Percentiles rank a stretch among this genome's conserved stretches.
Conservation (phyloP, 2,888 invertebrate species). For the Nyleta sp. region DNA sequence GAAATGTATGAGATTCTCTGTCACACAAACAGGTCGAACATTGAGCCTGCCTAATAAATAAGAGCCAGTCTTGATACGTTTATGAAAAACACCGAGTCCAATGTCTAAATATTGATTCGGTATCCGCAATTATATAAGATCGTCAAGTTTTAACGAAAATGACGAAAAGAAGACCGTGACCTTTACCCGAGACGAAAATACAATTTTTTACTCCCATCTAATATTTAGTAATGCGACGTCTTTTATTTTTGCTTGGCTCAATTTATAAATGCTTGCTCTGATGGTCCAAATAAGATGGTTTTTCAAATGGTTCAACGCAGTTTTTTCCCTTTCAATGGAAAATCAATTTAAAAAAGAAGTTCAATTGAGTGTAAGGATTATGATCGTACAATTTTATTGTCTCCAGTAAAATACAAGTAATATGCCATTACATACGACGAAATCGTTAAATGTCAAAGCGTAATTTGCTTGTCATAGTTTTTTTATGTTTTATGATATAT, state of each 20-base stretch:
- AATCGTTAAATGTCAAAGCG: too few relatives aligned
- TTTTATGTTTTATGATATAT: too few relatives aligned
- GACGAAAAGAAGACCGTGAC: conserved; percentile 1
- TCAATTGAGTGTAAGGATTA: too few relatives aligned
- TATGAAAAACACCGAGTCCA: neutral
- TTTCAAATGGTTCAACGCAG: too few relatives aligned
- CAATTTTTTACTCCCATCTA: neutral
- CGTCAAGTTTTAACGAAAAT: conserved; percentile 1
- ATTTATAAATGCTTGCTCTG: too few relatives aligned
- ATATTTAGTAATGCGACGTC: neutral
- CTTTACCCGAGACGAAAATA: conserved; percentile 1
- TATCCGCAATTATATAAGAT: conserved; percentile 10
- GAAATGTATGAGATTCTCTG: neutral
- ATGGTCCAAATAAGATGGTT: too few relatives aligned
- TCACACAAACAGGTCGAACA: conserved; percentile 9
- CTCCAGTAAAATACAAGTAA: too few relatives aligned
- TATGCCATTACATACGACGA: too few relatives aligned
- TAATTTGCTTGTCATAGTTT: too few relatives aligned
- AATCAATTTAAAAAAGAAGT: too few relatives aligned
- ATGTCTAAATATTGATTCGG: conserved; percentile 16
- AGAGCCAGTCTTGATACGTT: neutral
- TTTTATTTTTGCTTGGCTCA: neutral
- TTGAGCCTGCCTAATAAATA: conserved; percentile 16
- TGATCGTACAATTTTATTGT: too few relatives aligned
- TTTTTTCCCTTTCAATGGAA: too few relatives aligned